Evolutionary conservation across 2,888 invertebrate species (phyloP).

Genomic region (Steinernema scapterisci): DNA sequence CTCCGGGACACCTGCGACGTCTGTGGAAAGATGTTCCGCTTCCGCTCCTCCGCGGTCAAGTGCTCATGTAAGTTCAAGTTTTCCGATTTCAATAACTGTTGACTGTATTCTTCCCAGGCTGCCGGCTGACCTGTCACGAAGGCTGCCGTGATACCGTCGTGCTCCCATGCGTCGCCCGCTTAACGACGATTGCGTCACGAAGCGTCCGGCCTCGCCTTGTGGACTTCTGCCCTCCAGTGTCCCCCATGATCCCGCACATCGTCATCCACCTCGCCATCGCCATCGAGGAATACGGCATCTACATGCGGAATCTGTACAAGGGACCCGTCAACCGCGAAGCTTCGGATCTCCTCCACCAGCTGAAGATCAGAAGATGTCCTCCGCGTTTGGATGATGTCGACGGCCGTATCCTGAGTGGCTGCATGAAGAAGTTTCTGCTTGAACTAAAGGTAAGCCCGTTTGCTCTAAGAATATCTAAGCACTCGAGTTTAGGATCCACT

Average conservation of each 20-base stretch:
- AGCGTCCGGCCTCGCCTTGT: constrained; percentile 70
- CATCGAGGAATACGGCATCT: constrained; percentile 72
- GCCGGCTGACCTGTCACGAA: constrained; percentile 81
- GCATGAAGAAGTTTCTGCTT: constrained; percentile 89
- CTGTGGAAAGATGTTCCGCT: not conserved
- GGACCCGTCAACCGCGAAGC: constrained; percentile 72
- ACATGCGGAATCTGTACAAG: not conserved
- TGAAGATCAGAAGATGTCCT: constrained; percentile 82
- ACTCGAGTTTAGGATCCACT: constrained; percentile 77
- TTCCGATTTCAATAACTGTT: not conserved
- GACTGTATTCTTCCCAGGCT: constrained; percentile 71
- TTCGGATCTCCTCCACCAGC: constrained; percentile 76
- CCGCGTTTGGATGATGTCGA: constrained; percentile 87
- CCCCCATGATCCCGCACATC: constrained; percentile 90
- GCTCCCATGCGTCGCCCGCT: constrained; percentile 81
- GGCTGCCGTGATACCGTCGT: constrained; percentile 83
- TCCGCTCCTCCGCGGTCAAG: not conserved
- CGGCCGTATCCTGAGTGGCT: constrained; percentile 81
- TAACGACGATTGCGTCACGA: not conserved
- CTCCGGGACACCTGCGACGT: constrained; percentile 7
- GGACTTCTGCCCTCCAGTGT: constrained; percentile 81
- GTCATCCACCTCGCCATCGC: constrained; percentile 91
- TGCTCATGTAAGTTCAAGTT: not conserved
- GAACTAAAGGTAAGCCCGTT: constrained; percentile 72
- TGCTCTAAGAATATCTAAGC: no score